Percentiles rank a stretch among this genome's conserved stretches.
Evolutionary conservation across 1,140 invertebrate genomes (phyloP).

Genomic region (Papilio polyxenes): DNA sequence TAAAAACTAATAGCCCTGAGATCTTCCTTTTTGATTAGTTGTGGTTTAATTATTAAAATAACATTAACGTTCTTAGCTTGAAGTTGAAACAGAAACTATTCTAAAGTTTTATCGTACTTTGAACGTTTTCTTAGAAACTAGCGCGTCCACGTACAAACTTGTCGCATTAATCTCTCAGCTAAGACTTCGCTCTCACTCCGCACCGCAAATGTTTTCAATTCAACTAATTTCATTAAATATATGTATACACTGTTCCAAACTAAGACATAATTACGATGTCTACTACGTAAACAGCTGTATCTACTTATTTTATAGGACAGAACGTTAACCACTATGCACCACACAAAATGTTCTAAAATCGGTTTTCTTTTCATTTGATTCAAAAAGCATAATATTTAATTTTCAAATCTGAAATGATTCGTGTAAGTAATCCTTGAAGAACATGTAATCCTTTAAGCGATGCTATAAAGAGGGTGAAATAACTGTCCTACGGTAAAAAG

Average conservation of each 20-base stretch:
- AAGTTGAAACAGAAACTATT: slow-evolving; percentile 41
- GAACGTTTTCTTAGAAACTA: slow-evolving; percentile 27
- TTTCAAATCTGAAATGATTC: neutral
- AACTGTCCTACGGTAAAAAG: neutral
- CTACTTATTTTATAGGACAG: too few relatives aligned
- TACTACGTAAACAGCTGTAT: neutral
- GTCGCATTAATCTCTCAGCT: slow-evolving; percentile 22
- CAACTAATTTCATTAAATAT: neutral
- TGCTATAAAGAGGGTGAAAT: neutral
- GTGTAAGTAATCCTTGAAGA: neutral
- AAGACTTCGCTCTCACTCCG: slow-evolving; percentile 14
- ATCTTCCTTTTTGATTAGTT: slow-evolving; percentile 16
- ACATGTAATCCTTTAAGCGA: neutral
- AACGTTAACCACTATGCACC: too few relatives aligned
- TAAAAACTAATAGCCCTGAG: neutral
- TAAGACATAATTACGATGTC: neutral
- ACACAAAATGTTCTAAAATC: too few relatives aligned
- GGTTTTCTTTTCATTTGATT: too few relatives aligned
- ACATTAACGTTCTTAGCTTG: slow-evolving; percentile 36
- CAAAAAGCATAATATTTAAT: neutral
- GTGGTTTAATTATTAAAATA: slow-evolving; percentile 34
- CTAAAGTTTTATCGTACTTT: slow-evolving; percentile 34
- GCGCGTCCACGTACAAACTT: slow-evolving; percentile 25
- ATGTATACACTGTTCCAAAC: neutral
- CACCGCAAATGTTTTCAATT: slow-evolving; percentile 26